Percentiles rank a stretch among this genome's conserved stretches.
phyloP scores from a whole-genome alignment of 1,140 invertebrate genomes.

The Probaryconus sp. region DNA sequence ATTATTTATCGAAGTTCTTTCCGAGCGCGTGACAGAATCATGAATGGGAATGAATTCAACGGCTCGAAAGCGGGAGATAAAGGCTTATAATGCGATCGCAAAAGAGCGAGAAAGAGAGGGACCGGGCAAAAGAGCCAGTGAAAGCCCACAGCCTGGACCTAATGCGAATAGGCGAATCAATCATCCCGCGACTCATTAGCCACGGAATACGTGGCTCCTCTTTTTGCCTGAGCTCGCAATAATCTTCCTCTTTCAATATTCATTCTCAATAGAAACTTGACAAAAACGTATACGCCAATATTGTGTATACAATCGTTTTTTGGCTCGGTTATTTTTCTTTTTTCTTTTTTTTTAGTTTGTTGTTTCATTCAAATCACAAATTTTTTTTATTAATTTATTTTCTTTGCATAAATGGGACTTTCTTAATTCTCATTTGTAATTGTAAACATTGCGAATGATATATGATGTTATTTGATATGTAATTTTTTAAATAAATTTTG shows the following conservation, averaged over 20 bases:
- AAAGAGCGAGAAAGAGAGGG: constrained; percentile 48
- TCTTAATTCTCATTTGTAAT: no score
- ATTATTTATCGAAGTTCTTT: constrained; percentile 45
- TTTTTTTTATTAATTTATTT: no score
- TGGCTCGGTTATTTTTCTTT: no score
- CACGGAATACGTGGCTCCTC: constrained; percentile 57
- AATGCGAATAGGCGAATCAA: constrained; percentile 61
- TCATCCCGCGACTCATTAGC: constrained; percentile 76
- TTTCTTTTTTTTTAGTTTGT: no score
- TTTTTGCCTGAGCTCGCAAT: constrained; percentile 40
- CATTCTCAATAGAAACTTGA: constrained; percentile 5
- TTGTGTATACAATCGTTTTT: no score
- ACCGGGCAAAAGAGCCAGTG: constrained; percentile 61
- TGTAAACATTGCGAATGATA: no score
- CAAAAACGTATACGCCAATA: no score
- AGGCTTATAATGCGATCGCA: constrained; percentile 49
- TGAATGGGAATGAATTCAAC: constrained; percentile 70
- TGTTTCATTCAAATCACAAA: no score
- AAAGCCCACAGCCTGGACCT: constrained; percentile 65
- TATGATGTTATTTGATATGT: no score
- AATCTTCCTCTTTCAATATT: constrained; percentile 39
- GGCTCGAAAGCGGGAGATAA: constrained; percentile 64
- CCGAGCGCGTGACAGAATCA: constrained; percentile 33
- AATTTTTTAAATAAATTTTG: neutral
- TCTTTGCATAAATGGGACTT: no score